Evolutionary conservation across 1,140 invertebrate species (phyloP), one percentile per base, ranked within the genome.

Genomic region (Hydropsyche tenuis): DNA sequence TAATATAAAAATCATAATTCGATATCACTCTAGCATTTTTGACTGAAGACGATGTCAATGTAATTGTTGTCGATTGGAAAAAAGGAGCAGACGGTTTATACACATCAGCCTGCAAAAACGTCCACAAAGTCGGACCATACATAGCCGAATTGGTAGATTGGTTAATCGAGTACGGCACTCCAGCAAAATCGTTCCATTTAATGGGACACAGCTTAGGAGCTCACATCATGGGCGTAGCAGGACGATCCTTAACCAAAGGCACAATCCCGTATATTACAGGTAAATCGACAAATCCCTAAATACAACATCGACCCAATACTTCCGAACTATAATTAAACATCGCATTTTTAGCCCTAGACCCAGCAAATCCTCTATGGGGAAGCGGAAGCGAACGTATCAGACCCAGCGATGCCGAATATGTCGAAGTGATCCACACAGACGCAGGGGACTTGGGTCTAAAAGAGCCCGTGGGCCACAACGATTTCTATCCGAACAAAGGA

Each of bases 361-460:
- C 86, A 43, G 87, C 84, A 5, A 78, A 80, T 37, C 85, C 84
- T 22, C 48, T 84, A 22, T 87, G 70, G 72, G 60, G 64, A 30
- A 74, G 42, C 3, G 72, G 73, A 12, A 68, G 46, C 12, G 74
- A 80, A 11, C 70, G 0, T 51, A 60, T 43, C 76, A 83, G 88
- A 69, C 74, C 77, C 11, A 80, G 75, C 22, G 90, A 91, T 79
- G 89, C 86, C 0, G 63, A 83, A 7, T 87, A 88, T 73, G 89
- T 91, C 0, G 88, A 90, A 79, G 85, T 89, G 0, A 85, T 92
- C 71, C 91, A 92, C 77, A 90, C 91, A 0, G 87, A 89, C 76
- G 87, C 82, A 20, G 87, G 86, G 30, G 71, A 81, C 85, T 81
- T 60, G 85, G 86, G 92, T n/a, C 84, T 87, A 73, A 78, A 77